Conservation (phyloP, 1,140 invertebrate genomes). For the Liolophura sinensis region DNA sequence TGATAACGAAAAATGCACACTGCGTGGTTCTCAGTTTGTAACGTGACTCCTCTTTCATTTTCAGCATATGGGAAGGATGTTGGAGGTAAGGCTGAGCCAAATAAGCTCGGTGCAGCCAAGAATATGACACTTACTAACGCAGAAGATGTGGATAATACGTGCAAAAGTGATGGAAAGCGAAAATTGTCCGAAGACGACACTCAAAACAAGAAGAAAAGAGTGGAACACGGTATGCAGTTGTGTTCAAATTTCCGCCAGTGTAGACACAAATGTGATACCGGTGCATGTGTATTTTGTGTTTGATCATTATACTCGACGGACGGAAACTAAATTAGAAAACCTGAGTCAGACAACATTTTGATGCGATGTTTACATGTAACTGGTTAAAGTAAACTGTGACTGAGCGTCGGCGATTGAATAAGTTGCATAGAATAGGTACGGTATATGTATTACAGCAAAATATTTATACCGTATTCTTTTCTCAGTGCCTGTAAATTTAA, state of each 20-base stretch:
- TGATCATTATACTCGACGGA: neutral
- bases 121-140: neutral
- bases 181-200: neutral
- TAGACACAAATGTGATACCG: neutral
- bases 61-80: neutral
- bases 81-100: neutral
- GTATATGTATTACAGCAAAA: too few species aligned
- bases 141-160: neutral
- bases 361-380: too few species aligned
- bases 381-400: too few species aligned
- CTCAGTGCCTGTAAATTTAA: too few species aligned
- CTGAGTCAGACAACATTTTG: too few species aligned
- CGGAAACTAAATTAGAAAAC: too few species aligned
- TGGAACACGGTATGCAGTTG: constrained; percentile 1
- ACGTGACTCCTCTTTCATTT: neutral
- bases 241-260: neutral
- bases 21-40: neutral
- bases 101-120: neutral
- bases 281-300: neutral
- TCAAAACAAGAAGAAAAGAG: constrained; percentile 4
- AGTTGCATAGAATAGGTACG: too few species aligned
- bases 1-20: neutral
- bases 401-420: too few species aligned
- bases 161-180: neutral
- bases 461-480: too few species aligned